Evolutionary conservation across 2,113 vertebrate species (phyloP), one percentile per base, ranked within the genome.

Genomic region (Oreotragus oreotragus): DNA sequence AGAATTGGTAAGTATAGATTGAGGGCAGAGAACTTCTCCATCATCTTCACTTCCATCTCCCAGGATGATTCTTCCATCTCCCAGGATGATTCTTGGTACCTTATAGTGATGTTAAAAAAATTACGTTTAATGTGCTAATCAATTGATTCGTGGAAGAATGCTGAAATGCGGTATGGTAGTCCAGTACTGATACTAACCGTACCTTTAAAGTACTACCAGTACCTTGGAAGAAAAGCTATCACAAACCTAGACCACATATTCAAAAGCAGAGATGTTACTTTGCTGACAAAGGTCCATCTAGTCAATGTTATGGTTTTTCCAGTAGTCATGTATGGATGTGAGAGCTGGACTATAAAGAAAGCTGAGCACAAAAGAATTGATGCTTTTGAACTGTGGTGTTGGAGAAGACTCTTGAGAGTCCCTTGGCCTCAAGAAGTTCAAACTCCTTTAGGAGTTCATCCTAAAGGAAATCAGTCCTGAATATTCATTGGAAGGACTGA

Each of bases 111-210:
- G 17, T 21, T 70, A 92, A 53, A 21, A 21, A 79, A 55, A 45
- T 47, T 53, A 13, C 2, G 28, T 57, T 60, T 39, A 64, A 6
- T 81, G 36, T 70, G 30, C 62, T 36, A 58, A 64, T 66, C 2
- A 47, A 55, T 15, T 3, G 9, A 17, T n/a, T 80, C 1, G 27
- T 43, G 25, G 39, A 30, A 90, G 39, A 17, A 47, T 17, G 33
- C 15, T 64, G 25, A 21, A 12, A 6, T 43, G 5, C 2, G 5
- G 39, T 19, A 8, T 1, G 5, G 5, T 19, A 2, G 4, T 3
- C 39, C 30, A 83, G 1, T 12, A 13, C 23, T 62, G 23, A 87
- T 23, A 9, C 19, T 45, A 60, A n/a, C n/a, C 0, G 2, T 66
- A 70, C n/a, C 19, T 70, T 70, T 9, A n/a, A 70, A 23, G 9